A percentile compares a stretch with the other conserved stretches of the same genome.
Conservation (phyloP, 1,140 invertebrate genomes). For the Meloidogyne exigua region DNA sequence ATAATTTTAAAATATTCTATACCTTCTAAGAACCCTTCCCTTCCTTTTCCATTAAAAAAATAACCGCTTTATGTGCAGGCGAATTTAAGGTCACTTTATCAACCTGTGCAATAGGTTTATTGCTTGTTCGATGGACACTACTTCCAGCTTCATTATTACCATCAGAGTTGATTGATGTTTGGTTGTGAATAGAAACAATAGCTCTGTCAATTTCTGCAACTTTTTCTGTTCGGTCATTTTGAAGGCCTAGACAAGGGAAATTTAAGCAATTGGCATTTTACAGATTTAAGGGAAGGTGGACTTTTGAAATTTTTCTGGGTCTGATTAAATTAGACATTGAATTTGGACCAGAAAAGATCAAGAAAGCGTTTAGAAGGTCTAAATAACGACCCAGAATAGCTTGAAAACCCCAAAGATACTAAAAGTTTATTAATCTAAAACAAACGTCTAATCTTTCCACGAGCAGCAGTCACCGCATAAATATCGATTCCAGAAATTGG, state of each 20-base stretch:
- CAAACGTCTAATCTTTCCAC: conserved; percentile 16
- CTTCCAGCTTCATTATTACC: background rate
- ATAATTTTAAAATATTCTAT: background rate
- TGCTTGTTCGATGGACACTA: background rate
- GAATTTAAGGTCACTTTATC: conserved; percentile 21
- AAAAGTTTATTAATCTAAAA: too few species aligned
- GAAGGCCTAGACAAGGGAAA: background rate
- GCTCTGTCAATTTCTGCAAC: conserved; percentile 78
- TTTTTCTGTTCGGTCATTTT: conserved; percentile 74
- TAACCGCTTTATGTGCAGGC: conserved; percentile 24
- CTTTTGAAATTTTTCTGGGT: too few species aligned
- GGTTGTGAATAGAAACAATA: background rate
- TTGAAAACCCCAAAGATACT: too few species aligned
- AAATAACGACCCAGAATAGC: too few species aligned
- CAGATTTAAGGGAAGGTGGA: too few species aligned
- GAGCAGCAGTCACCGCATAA: background rate
- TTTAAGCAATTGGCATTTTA: too few species aligned
- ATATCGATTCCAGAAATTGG: conserved; percentile 81
- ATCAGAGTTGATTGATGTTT: background rate
- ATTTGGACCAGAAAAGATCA: too few species aligned
- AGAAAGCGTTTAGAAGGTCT: too few species aligned
- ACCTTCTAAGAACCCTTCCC: background rate
- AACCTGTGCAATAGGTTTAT: background rate
- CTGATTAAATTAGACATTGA: too few species aligned
- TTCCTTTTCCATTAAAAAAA: background rate